Base-by-base conservation (phyloP, 2,113 vertebrate species). In the Scytalopus superciliaris region DNA sequence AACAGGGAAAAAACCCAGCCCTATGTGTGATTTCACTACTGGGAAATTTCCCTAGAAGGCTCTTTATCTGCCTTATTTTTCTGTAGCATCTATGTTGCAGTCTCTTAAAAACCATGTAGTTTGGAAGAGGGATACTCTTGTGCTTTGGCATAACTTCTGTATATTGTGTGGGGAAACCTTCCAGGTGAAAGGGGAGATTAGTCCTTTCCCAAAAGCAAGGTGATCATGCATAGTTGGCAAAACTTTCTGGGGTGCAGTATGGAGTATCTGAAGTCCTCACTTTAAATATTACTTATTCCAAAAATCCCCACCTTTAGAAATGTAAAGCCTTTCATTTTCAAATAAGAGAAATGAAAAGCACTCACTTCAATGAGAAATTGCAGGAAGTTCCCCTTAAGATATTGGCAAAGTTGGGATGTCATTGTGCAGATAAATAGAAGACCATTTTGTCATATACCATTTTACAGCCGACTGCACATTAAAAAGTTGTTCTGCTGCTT, bases 1-100 rank as follows among this genome's bases (percentile, higher is more conserved):
- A n/a, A 50, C 22, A 12, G n/a, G 31, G 6, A 6, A 3, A 35
- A 82, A 79, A 44, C 6, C 0, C 19, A 81, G 7, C 22, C 8
- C 23, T 35, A 53, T 10, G 7, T 39, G 33, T 30, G 42, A 74
- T 57, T 89, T 55, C 39, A 52, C 81, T 81, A 74, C 50, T 56
- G 42, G 78, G 47, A 89, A 64, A 30, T 77, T 57, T 60, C 11
- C 14, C 17, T 69, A 0, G 0, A 5, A 40, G 50, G 17, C 4
- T 79, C 25, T 83, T 68, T 52, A 49, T 33, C 30, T 74, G 22
- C 16, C 19, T n/a, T 49, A 16, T 67, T 84, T 74, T n/a, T 81
- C 66, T 74, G 37, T 8, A 66, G 27, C 4, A 3, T 81, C 40
- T 73, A 2, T 16, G 42, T 57, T 74, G 10, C 28, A 52, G 30